Base-by-base conservation (phyloP, 2,113 vertebrate genomes). In the Dromiciops gliroides region DNA sequence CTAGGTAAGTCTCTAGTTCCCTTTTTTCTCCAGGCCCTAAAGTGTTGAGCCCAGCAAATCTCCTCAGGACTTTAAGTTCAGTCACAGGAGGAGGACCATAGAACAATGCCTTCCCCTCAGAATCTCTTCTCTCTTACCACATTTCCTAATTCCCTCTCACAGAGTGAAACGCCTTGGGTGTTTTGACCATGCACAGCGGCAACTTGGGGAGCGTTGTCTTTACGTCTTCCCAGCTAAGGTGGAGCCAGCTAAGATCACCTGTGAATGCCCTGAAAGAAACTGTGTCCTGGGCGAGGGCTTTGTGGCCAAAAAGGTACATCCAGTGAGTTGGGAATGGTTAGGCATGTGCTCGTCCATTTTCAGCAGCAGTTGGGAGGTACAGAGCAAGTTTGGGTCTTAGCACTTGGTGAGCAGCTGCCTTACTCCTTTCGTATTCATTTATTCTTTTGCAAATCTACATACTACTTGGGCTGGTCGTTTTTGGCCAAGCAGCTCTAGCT, bases 131-230 rank as follows among this genome's bases (percentile, higher is more conserved):
- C 5, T 94, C 37, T 67, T 93, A 53, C 56, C 91, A 26, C 1
- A 0, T 5, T 92, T 24, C 37, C 2, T 49, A 22, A 8, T 23
- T n/a, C 95, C 93, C 28, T 0, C 50, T 50, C 89, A 88, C 96
- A 99, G 99, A 98, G 99, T 99, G 95, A 99, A 99, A 97, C 99
- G 99, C 75, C 98, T 99, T 37, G 99, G 99, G 44, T 99, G 99
- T 98, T 99, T 99, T 95, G 99, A 99, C 98, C 99, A 99, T 98
- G 99, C 99, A 91, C 99, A 99, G 98, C 99, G 99, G 97, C 99
- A 99, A 98, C 99, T 99, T 51, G 99, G 99, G 49, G 99, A 99
- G 94, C 98, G 99, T 88, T 99, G 99, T 50, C 99, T 99, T 24
- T 99, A 99, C 88, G 98, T 99, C 91, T 99, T 99, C 98, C 99